Percentiles rank a stretch among this genome's conserved stretches.
Conservation (phyloP, 2,113 vertebrate genomes). For the Leucosticte australis region DNA sequence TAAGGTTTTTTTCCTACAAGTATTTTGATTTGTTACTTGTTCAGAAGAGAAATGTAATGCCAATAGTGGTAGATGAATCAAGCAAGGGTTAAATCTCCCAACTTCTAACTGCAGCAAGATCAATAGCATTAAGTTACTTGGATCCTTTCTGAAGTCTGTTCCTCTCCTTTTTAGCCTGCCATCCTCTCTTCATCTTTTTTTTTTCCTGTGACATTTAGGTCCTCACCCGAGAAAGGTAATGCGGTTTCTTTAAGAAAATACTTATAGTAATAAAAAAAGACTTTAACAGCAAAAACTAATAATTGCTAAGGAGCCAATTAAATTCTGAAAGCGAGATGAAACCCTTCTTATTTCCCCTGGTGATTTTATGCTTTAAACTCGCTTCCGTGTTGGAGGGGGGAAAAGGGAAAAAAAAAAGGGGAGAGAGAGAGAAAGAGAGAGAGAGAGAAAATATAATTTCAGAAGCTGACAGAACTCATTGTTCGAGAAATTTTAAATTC, state of each 20-base stretch:
- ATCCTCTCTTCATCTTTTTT: constrained; percentile 59
- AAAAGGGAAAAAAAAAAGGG: not conserved
- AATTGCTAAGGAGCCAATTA: constrained; percentile 99
- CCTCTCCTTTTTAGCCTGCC: constrained; percentile 50
- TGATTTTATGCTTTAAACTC: constrained; percentile 99
- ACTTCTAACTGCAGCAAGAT: constrained; percentile 65
- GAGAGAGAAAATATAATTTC: constrained; percentile 99
- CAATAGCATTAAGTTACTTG: constrained; percentile 62
- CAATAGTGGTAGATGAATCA: not conserved
- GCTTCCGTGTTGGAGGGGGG: constrained; percentile 88
- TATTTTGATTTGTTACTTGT: not conserved
- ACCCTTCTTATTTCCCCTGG: constrained; percentile 99
- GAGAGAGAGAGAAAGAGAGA: constrained; percentile 80
- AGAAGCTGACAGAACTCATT: constrained; percentile 99
- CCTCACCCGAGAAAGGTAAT: constrained; percentile 76
- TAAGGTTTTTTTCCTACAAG: not conserved
- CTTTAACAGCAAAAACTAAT: constrained; percentile 99
- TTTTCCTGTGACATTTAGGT: constrained; percentile 70
- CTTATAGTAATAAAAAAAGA: constrained; percentile 97
- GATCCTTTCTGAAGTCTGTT: constrained; percentile 64
- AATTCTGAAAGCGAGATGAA: constrained; percentile 99
- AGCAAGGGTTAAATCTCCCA: constrained; percentile 65
- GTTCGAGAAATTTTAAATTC: constrained; percentile 99
- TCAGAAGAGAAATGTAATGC: not conserved
- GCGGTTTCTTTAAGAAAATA: constrained; percentile 98